Evolutionary conservation across 2,888 invertebrate genomes (phyloP).

Genomic region (Platypus cylindrus): DNA sequence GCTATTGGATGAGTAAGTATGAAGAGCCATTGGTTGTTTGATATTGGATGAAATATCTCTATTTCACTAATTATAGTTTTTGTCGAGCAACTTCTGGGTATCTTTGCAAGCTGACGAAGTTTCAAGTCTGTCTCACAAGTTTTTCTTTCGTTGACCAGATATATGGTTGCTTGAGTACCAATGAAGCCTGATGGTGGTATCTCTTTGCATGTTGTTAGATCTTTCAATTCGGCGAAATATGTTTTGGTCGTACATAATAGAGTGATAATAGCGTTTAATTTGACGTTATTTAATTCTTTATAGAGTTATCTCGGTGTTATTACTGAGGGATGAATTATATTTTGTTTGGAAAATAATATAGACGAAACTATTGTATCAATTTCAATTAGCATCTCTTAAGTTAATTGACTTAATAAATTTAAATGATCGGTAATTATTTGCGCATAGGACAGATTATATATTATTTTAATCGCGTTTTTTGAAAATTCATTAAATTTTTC

Average conservation of each 20-base stretch:
- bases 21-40: neutral
- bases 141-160: constrained; percentile 1
- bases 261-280: neutral
- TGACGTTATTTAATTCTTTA: neutral
- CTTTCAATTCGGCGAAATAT: constrained; percentile 2
- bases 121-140: constrained; percentile 2
- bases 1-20: neutral
- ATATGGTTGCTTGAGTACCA: neutral
- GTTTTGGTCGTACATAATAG: constrained; percentile 1
- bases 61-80: constrained; percentile 1
- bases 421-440: constrained; percentile 15
- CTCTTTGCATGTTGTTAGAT: neutral
- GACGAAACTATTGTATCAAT: constrained; percentile 12
- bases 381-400: constrained; percentile 13
- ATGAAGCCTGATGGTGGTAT: neutral
- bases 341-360: constrained; percentile 17
- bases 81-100: neutral
- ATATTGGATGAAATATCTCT: constrained; percentile 1
- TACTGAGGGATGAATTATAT: constrained; percentile 14
- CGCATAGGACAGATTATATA: constrained; percentile 3
- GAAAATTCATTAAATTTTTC: constrained; percentile 14
- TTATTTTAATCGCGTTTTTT: constrained; percentile 2
- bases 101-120: neutral
- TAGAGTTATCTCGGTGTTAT: constrained; percentile 11
- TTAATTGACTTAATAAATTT: constrained; percentile 13